Evolutionary conservation across 2,113 vertebrate species (phyloP).

Genomic region (Ceyx margarethae): DNA sequence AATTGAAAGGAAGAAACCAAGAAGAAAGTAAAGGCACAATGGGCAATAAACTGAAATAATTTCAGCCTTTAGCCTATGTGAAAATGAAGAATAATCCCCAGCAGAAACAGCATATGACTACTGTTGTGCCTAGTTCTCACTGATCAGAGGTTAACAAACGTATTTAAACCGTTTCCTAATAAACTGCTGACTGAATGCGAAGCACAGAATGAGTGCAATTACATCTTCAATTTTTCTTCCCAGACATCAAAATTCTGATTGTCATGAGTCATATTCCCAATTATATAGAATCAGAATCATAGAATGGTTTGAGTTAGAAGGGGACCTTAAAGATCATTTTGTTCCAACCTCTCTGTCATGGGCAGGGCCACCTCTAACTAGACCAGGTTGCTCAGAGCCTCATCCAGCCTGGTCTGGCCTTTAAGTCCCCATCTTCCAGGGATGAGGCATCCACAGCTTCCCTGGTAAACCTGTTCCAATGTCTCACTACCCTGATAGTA

Average conservation of each 20-base stretch:
- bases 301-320: too few relatives aligned
- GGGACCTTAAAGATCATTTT: too few relatives aligned
- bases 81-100: neutral
- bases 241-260: neutral
- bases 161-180: neutral
- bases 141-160: neutral
- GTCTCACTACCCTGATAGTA: too few relatives aligned
- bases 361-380: too few relatives aligned
- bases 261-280: neutral
- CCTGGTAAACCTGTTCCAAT: too few relatives aligned
- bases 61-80: neutral
- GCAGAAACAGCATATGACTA: neutral
- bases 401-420: too few relatives aligned
- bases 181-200: neutral
- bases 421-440: too few relatives aligned
- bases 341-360: too few relatives aligned
- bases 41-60: neutral
- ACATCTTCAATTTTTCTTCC: neutral
- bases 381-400: too few relatives aligned
- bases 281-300: neutral
- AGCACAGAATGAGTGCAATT: neutral
- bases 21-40: neutral
- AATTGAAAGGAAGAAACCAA: neutral
- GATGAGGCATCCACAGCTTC: too few relatives aligned
- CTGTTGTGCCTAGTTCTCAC: neutral